phyloP scores from a whole-genome alignment of 2,888 invertebrate species.

The Sepioteuthis lessoniana region DNA sequence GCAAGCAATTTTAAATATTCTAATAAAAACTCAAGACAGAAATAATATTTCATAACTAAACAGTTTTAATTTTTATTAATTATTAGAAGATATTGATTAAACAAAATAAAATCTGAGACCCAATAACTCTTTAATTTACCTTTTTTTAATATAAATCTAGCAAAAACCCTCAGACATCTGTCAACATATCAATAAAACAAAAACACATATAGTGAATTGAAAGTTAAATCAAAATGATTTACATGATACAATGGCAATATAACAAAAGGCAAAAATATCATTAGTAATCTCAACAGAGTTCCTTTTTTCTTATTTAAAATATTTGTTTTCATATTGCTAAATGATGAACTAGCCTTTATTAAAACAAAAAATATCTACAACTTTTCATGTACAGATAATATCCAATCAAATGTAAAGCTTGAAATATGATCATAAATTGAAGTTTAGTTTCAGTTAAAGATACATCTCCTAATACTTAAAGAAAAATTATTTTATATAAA shows the following conservation, averaged over 20 bases:
- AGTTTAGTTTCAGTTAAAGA: neutral
- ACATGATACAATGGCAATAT: neutral
- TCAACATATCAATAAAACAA: neutral
- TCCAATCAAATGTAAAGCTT: neutral
- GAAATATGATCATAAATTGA: neutral
- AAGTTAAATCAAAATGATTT: neutral
- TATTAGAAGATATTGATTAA: too few species aligned
- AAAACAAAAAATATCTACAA: neutral
- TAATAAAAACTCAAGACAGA: too few species aligned
- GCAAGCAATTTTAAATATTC: too few species aligned
- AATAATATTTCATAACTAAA: too few species aligned
- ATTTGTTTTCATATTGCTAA: neutral
- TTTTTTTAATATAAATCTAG: too few species aligned
- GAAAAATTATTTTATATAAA: neutral
- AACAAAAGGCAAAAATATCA: neutral
- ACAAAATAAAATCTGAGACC: too few species aligned
- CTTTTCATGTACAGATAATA: too few species aligned
- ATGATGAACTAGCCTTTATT: neutral
- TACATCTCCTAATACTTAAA: neutral
- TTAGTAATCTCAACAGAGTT: conserved; percentile 2
- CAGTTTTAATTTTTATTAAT: too few species aligned
- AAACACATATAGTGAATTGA: neutral
- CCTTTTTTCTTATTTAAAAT: neutral
- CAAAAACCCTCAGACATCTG: neutral
- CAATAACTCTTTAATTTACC: too few species aligned